Evolutionary conservation across 2,113 vertebrate species (phyloP).

Genomic region (Paralichthys olivaceus): DNA sequence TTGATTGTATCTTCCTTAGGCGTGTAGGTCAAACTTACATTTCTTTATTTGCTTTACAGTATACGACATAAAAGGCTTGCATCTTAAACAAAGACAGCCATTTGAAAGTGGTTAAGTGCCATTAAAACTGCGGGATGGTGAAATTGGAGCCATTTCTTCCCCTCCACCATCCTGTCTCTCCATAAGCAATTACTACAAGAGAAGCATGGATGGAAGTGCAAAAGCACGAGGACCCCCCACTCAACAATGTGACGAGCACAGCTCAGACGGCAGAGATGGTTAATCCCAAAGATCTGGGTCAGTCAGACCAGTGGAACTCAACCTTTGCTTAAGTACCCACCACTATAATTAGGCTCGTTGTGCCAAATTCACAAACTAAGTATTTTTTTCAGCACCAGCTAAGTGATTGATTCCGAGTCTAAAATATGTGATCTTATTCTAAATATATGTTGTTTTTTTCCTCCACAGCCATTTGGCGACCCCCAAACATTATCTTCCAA

Average conservation of each 20-base stretch:
- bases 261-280: conserved; percentile 32
- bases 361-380: too few relatives aligned
- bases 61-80: not conserved
- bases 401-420: not conserved
- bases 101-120: conserved; percentile 13
- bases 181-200: conserved; percentile 18
- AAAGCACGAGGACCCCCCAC: not conserved
- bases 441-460: not conserved
- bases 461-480: not conserved
- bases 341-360: too few relatives aligned
- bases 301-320: conserved; percentile 6
- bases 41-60: not conserved
- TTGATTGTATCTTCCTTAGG: too few relatives aligned
- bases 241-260: not conserved
- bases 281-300: conserved; percentile 37
- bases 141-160: conserved; percentile 21
- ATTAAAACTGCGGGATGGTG: conserved; percentile 23
- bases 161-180: conserved; percentile 9
- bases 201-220: not conserved
- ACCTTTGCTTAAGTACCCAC: too few relatives aligned
- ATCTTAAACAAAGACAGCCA: conserved; percentile 14
- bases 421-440: not conserved
- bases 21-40: too few relatives aligned
- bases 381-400: too few relatives aligned
- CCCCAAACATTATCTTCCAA: not conserved